Percentiles rank a stretch among this genome's conserved stretches.
phyloP scores from a whole-genome alignment of 2,797 vertebrate genomes.

The Hoplostethus mediterraneus region DNA sequence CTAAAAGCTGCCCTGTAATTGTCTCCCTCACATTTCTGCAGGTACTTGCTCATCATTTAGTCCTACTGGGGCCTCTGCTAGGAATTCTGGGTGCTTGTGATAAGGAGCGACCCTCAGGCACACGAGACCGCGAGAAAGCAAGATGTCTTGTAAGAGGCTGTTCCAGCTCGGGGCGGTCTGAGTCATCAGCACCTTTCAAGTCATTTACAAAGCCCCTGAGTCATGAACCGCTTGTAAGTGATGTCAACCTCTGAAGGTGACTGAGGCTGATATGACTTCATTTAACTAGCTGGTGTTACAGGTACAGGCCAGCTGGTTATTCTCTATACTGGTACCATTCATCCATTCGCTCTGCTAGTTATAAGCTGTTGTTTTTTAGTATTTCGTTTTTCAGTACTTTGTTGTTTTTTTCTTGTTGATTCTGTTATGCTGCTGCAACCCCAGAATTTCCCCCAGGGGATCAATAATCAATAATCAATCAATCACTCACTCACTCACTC shows the following conservation, averaged over 20 bases:
- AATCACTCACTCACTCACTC: too few relatives aligned
- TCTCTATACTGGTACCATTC: too few relatives aligned
- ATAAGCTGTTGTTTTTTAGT: too few relatives aligned
- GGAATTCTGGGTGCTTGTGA: constrained; percentile 30
- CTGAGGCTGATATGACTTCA: constrained; percentile 17
- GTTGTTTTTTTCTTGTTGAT: too few relatives aligned
- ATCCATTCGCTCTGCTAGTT: too few relatives aligned
- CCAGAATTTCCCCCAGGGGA: too few relatives aligned
- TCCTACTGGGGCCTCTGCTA: background rate
- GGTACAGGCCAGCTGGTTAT: background rate
- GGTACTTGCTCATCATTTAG: constrained; percentile 45
- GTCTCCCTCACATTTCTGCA: constrained; percentile 58
- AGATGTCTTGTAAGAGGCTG: constrained; percentile 30
- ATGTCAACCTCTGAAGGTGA: constrained; percentile 20
- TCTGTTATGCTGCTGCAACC: too few relatives aligned
- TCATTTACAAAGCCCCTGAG: constrained; percentile 46
- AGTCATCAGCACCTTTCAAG: constrained; percentile 50
- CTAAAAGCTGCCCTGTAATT: constrained; percentile 55
- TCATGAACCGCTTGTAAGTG: constrained; percentile 26
- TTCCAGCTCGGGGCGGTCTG: constrained; percentile 36
- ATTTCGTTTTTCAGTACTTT: too few relatives aligned
- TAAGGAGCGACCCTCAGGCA: constrained; percentile 4
- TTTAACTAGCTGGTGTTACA: constrained; percentile 1
- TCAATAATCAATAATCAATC: too few relatives aligned
- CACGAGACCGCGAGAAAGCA: constrained; percentile 44